A percentile compares a stretch with the other conserved stretches of the same genome.
Evolutionary conservation across 2,797 vertebrate genomes (phyloP).

Genomic region (Tangara arthus): DNA sequence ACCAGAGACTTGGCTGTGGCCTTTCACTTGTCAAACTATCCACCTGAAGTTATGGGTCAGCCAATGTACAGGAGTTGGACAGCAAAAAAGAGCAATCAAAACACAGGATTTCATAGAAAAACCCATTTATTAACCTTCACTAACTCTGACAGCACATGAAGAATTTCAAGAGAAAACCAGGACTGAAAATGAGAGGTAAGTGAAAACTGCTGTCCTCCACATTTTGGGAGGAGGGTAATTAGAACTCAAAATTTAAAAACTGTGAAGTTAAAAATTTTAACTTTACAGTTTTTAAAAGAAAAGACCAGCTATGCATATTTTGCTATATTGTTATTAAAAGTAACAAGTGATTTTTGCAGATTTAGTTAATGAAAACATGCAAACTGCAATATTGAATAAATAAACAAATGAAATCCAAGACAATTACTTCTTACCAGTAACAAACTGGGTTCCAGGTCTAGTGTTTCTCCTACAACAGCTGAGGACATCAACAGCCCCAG

Average conservation of each 20-base stretch:
- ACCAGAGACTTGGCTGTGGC: not conserved
- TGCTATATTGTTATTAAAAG: not conserved
- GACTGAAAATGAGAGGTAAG: not conserved
- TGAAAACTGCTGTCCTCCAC: not conserved
- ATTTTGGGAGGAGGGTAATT: not conserved
- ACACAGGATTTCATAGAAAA: not conserved
- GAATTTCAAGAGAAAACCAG: not conserved
- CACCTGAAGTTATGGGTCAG: not conserved
- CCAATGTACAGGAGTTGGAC: not conserved
- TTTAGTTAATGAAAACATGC: not conserved
- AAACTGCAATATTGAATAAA: not conserved
- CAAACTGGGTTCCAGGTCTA: constrained; percentile 63
- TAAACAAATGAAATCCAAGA: not conserved
- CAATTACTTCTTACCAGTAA: constrained; percentile 46
- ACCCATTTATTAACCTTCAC: not conserved
- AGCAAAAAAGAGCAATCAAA: not conserved
- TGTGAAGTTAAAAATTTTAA: not conserved
- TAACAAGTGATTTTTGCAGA: not conserved
- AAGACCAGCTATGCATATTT: not conserved
- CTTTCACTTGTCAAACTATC: not conserved
- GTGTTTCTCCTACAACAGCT: constrained; percentile 46
- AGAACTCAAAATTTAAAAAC: not conserved
- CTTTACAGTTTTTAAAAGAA: no score
- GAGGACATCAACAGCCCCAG: constrained; percentile 65
- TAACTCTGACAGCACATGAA: not conserved